Evolutionary conservation across 2,113 vertebrate species (phyloP).

Genomic region (Cynoglossus semilaevis): DNA sequence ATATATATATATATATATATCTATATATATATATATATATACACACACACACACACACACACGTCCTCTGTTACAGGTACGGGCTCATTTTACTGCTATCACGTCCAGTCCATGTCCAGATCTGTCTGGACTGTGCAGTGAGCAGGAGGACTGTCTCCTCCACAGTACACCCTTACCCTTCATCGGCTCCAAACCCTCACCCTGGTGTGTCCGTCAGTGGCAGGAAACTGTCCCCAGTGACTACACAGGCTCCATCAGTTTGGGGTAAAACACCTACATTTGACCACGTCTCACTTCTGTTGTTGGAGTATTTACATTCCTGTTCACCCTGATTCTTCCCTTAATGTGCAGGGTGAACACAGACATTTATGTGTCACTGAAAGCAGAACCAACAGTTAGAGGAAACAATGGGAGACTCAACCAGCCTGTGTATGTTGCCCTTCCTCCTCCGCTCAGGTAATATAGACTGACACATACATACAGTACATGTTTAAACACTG

Average conservation of each 20-base stretch:
- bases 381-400: conserved; percentile 47
- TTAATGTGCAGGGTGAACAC: conserved; percentile 29
- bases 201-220: conserved; percentile 75
- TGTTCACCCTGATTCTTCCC: not conserved
- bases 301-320: not conserved
- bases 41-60: too few species aligned
- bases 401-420: conserved; percentile 63
- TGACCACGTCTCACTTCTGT: not conserved
- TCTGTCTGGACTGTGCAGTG: conserved; percentile 42
- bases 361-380: conserved; percentile 48
- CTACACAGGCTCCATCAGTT: conserved; percentile 31
- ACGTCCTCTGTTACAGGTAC: conserved; percentile 48
- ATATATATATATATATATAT: too few species aligned
- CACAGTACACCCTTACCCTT: conserved; percentile 34
- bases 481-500: not conserved
- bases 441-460: conserved; percentile 72
- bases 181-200: conserved; percentile 51
- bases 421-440: conserved; percentile 57
- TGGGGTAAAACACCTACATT: conserved; percentile 51
- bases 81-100: conserved; percentile 63
- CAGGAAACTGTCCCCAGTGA: conserved; percentile 58
- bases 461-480: not conserved
- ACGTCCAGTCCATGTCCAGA: conserved; percentile 39
- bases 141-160: conserved; percentile 48
- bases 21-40: too few species aligned